Percentiles rank a stretch among this genome's conserved stretches.
These are phyloP conservation scores for Polyergus mexicanus DNA, from an alignment of 1,140 invertebrate genomes.

Conservation along the genomic window DNA sequence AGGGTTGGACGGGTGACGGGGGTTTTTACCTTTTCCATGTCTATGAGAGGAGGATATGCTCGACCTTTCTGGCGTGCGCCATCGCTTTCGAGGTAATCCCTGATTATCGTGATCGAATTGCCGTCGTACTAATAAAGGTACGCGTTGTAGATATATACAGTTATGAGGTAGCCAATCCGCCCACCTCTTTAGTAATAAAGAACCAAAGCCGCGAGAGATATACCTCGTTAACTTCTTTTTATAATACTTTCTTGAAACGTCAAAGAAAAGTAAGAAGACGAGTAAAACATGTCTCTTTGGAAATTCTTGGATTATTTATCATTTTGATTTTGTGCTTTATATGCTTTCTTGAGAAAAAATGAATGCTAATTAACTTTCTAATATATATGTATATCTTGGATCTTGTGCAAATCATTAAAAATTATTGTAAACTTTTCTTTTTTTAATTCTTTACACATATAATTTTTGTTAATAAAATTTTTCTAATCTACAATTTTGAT, in stretches of 20 bases:
- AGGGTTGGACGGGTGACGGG: conserved; percentile 65
- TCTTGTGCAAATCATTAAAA: background rate
- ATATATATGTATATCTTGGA: background rate
- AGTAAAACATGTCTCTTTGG: background rate
- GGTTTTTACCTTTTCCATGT: conserved; percentile 74
- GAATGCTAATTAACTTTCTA: background rate
- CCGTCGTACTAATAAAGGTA: conserved; percentile 58
- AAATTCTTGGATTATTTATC: conserved; percentile 39
- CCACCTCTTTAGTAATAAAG: conserved; percentile 60
- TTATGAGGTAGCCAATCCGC: conserved; percentile 34
- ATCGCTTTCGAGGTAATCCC: conserved; percentile 67
- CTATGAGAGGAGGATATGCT: conserved; percentile 63
- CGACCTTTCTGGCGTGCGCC: conserved; percentile 28
- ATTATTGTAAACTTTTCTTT: background rate
- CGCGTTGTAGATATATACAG: conserved; percentile 16
- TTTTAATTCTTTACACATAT: background rate
- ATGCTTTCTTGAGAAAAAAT: background rate
- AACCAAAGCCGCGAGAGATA: conserved; percentile 13
- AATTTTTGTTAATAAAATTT: conserved; percentile 15
- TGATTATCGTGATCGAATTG: conserved; percentile 78
- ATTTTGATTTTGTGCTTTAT: background rate
- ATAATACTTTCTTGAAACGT: background rate
- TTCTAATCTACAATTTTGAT: conserved; percentile 16
- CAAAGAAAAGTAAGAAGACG: background rate
- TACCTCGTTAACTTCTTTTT: background rate